Base-by-base conservation (phyloP, 2,888 invertebrate genomes). In the Eupithecia vulgata region DNA sequence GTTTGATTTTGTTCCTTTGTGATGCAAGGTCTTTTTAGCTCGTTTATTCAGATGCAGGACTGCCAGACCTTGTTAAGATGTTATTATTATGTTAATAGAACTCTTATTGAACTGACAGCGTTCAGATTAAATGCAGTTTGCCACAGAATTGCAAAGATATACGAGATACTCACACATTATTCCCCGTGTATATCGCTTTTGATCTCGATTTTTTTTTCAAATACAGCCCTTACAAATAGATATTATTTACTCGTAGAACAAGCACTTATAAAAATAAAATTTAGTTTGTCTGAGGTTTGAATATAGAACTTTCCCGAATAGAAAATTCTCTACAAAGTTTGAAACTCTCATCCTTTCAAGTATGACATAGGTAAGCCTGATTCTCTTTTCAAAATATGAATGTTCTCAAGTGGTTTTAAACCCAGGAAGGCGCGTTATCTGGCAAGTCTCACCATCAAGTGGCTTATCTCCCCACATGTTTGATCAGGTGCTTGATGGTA, bases 381-480 rank as follows among this genome's bases (percentile, higher is more conserved):
- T 40, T 40, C 65, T 40, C 40, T 59, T 59, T 67, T 72, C 25
- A 65, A 65, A 67, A 66, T 30, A 25, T 35, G n/a, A 70, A 78
- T 81, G 78, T 83, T 79, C 78, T 90, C 85, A 87, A 90, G 88
- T 87, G 84, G 81, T 83, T 78, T 84, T 80, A 80, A 70, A 66
- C 71, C 85, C 85, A 89, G 90, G 91, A 89, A 91, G 88, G 82
- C 87, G 81, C 81, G 78, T 91, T 93, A 93, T 93, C 93, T 90
- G 84, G 84, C 79, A 81, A 87, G 88, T 88, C 88, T 88, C 88
- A 90, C 71, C 90, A 92, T 93, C 93, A 93, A 93, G 94, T 94
- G 93, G 88, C 89, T 92, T 94, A 93, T 94, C 94, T 87, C 82
- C 87, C 88, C 90, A 88, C 86, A 88, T 94, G 91, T 94, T 94